phyloP scores from a whole-genome alignment of 2,113 vertebrate species.

The Eurypyga helias region DNA sequence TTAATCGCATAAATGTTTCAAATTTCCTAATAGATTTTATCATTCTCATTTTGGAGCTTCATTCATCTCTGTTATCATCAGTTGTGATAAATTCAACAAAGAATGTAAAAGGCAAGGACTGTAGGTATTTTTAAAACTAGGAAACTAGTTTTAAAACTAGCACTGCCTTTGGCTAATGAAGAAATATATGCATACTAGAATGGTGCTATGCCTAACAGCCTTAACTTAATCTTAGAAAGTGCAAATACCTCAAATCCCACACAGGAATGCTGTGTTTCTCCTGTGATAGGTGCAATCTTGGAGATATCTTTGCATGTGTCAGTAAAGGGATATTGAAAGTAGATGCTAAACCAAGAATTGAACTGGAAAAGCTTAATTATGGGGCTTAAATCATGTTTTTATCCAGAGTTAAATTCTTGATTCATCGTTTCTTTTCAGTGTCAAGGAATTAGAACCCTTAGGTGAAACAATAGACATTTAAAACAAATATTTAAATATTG shows the following conservation, averaged over 20 bases:
- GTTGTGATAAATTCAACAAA: background rate
- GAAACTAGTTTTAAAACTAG: background rate
- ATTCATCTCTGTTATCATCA: background rate
- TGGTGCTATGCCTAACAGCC: background rate
- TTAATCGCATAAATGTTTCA: background rate
- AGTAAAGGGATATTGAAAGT: background rate
- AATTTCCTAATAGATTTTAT: background rate
- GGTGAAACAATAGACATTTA: background rate
- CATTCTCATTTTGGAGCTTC: background rate
- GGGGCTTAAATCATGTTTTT: background rate
- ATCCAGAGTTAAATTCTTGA: background rate
- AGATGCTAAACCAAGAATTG: background rate
- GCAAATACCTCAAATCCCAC: background rate
- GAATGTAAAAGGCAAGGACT: background rate
- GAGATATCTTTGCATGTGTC: background rate
- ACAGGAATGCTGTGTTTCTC: background rate
- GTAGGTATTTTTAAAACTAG: background rate
- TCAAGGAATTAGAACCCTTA: background rate
- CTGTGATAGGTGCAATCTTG: background rate
- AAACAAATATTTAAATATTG: background rate
- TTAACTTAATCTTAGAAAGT: background rate
- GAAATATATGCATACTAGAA: background rate
- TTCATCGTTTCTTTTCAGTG: background rate
- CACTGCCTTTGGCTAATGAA: background rate
- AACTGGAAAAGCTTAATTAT: background rate